These are phyloP conservation scores for Artibeus jamaicensis DNA, from an alignment of 2,797 vertebrate genomes.

Conservation along the genomic window DNA sequence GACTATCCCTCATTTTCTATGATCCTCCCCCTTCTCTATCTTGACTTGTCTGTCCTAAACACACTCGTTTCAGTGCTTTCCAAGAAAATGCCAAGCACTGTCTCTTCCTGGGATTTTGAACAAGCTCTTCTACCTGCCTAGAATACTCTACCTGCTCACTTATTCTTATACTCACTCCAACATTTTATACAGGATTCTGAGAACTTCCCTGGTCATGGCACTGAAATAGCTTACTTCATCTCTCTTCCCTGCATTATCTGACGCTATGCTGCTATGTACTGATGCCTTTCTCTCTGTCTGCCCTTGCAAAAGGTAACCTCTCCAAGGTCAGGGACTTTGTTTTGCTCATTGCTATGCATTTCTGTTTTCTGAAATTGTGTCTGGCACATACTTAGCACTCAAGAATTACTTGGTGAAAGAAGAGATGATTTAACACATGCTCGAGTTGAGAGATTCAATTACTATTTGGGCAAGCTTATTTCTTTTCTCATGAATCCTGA, in stretches of 20 bases:
- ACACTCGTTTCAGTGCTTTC: background rate
- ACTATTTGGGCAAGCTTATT: background rate
- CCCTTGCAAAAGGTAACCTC: background rate
- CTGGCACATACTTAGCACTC: background rate
- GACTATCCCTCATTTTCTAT: background rate
- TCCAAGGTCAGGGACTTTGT: background rate
- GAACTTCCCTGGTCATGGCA: background rate
- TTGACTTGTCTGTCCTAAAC: background rate
- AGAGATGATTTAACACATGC: background rate
- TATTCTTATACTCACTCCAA: background rate
- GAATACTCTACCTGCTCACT: background rate
- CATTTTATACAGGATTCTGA: background rate
- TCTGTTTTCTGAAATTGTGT: background rate
- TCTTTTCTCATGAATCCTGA: background rate
- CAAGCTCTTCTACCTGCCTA: background rate
- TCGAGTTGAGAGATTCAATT: background rate
- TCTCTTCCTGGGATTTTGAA: background rate
- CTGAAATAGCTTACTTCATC: background rate
- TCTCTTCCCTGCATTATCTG: background rate
- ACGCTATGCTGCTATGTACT: background rate
- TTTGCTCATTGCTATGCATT: background rate
- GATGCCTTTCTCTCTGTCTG: background rate
- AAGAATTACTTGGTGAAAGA: background rate
- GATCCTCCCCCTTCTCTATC: background rate
- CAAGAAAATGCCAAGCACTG: background rate